A percentile compares a stretch with the other conserved stretches of the same genome.
Evolutionary conservation across 1,140 invertebrate species (phyloP).

Genomic region (Medauroidea extradentata): DNA sequence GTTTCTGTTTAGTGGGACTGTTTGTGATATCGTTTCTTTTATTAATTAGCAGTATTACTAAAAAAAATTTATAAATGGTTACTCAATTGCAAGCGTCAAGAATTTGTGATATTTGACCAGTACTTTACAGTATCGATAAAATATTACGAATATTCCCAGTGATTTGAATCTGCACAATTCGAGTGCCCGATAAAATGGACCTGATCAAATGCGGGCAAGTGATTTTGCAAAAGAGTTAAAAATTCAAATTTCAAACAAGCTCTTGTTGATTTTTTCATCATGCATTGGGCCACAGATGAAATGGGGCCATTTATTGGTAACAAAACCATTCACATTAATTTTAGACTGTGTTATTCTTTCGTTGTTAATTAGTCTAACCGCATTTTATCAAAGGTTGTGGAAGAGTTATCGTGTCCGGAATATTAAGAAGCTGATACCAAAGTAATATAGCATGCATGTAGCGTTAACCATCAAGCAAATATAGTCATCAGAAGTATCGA

Average conservation of each 20-base stretch:
- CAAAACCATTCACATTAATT: neutral
- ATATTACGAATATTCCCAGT: neutral
- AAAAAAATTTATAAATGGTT: neutral
- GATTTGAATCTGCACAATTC: neutral
- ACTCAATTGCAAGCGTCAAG: neutral
- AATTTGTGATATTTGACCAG: neutral
- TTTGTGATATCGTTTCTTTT: too few relatives aligned
- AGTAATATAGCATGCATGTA: constrained; percentile 32
- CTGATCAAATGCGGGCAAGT: neutral
- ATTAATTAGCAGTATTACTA: neutral
- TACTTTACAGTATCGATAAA: neutral
- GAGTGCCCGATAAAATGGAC: neutral
- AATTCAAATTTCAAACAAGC: neutral
- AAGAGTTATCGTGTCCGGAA: neutral
- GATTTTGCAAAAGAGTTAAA: neutral
- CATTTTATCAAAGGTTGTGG: constrained; percentile 20
- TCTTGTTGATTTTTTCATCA: neutral
- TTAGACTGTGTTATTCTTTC: neutral
- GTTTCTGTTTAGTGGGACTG: too few relatives aligned
- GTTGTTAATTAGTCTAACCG: neutral
- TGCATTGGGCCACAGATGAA: neutral
- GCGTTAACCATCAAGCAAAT: constrained; percentile 22
- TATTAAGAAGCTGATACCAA: constrained; percentile 36
- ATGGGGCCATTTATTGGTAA: neutral
- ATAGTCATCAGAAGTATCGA: constrained; percentile 22